Evolutionary conservation across 92 coral and sea anemone species (phyloP).

Genomic region (Phenganax stokvisi): DNA sequence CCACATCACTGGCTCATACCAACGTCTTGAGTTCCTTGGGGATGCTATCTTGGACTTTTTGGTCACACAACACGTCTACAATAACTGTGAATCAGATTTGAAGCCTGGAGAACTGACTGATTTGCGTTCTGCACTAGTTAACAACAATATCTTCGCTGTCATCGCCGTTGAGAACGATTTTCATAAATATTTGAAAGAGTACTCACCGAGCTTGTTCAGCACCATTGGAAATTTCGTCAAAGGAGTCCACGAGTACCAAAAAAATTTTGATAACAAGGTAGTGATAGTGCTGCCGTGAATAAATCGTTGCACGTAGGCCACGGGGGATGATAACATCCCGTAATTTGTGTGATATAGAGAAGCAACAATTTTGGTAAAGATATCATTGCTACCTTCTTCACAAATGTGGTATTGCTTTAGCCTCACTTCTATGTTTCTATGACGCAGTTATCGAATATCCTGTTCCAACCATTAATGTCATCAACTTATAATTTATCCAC

Average conservation of each 20-base stretch:
- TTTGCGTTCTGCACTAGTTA: constrained; percentile 88
- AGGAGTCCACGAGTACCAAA: constrained; percentile 46
- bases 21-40: constrained; percentile 94
- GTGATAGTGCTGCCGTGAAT: neutral
- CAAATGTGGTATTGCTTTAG: too few species aligned
- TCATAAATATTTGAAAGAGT: constrained; percentile 69
- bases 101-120: constrained; percentile 86
- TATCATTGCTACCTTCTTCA: too few species aligned
- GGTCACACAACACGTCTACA: constrained; percentile 83
- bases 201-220: constrained; percentile 75
- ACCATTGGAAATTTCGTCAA: constrained; percentile 69
- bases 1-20: constrained; percentile 72
- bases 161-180: constrained; percentile 69
- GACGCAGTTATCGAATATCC: neutral
- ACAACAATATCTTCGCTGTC: constrained; percentile 88
- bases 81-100: constrained; percentile 51
- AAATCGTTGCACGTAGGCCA: too few species aligned
- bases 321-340: too few species aligned
- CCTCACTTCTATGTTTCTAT: too few species aligned
- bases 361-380: too few species aligned
- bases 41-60: constrained; percentile 88
- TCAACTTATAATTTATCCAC: neutral
- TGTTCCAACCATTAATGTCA: neutral
- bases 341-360: too few species aligned
- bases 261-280: constrained; percentile 45